Base-by-base conservation (phyloP, 2,113 vertebrate genomes). In the Psilopsiagon aurifrons region DNA sequence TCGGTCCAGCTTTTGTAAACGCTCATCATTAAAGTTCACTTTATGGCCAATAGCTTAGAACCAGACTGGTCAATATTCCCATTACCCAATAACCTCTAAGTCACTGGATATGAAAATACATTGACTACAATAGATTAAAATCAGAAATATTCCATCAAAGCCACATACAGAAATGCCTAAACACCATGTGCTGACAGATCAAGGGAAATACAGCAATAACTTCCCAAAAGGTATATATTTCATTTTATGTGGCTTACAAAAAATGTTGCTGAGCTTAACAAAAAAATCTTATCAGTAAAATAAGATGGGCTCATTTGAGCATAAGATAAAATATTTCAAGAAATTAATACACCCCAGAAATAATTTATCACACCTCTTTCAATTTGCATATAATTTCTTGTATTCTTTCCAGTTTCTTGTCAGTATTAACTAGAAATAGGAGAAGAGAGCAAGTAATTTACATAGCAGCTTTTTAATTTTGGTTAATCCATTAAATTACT, bases 321-420 rank as follows among this genome's bases (percentile, higher is more conserved):
- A 2, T 33, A 91, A 66, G 31, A 80, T 12, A 81, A 88, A 94
- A 44, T 63, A 81, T 63, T 92, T 74, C 41, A 86, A 86, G 31
- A 69, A 90, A 80, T 77, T 14, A 69, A 63, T 86, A 84, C 81
- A 83, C 83, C 2, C 0, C 46, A 86, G 39, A 82, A 88, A 81
- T 35, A 43, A 71, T 43, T 70, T 47, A 60, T 78, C 33, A 81
- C 60, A 67, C 6, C 5, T 83, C 43, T 92, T 75, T 77, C 76
- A 69, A 18, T 81, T 78, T 75, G 23, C 18, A 86, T 44, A 51
- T 41, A 63, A 84, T 86, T 77, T 64, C 20, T 91, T 51, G 24
- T n/a, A 82, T 75, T 92, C 17, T 55, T 78, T 91, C 69, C 74
- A 92, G 39, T 64, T 92, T 89, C 43, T 92, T 78, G n/a, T 43